Evolutionary conservation across 2,797 vertebrate species (phyloP), one percentile per base, ranked within the genome.

Genomic region (Falco rusticolus): DNA sequence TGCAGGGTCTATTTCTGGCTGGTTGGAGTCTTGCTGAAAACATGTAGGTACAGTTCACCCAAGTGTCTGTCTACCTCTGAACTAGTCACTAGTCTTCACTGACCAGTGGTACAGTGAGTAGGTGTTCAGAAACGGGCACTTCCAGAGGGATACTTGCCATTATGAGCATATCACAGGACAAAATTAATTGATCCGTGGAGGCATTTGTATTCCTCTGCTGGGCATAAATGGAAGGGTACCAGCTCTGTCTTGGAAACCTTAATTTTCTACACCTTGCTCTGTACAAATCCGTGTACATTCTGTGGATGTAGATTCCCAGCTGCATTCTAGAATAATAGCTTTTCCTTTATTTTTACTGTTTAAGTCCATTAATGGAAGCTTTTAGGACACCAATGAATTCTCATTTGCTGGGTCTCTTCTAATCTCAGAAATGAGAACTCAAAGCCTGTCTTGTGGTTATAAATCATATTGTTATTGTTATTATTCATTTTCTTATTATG

Each of bases 291-390:
- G 3, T 13, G 10, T 57, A 13, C 19, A 8, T 10, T 39, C 51
- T 31, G 11, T 41, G 5, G 63, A 69, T 1, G 3, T 8, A 34
- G 39, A 33, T 77, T 84, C 72, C 33, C 72, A 72, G 61, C 39
- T 86, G 47, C 50, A 86, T 90, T 90, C 83, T 71, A 29, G 33
- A 77, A 78, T 81, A 71, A 56, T 34, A n/a, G 6, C 22, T 74
- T 87, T 91, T 68, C 89, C 72, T 93, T 79, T 65, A 18, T 83
- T 93, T 93, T 87, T 80, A 39, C 45, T 48, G 7, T 80, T 94
- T 68, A 39, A 80, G 17, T 11, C 60, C 43, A n/a, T 75, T 89
- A 93, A 43, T 76, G 43, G 69, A 68, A 94, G 48, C 22, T 80
- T 93, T 87, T 53, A 50, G 69, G 45, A 77, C 20, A 77, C 48